Base-by-base conservation (phyloP, 2,113 vertebrate species). In the Hippocampus zosterae region DNA sequence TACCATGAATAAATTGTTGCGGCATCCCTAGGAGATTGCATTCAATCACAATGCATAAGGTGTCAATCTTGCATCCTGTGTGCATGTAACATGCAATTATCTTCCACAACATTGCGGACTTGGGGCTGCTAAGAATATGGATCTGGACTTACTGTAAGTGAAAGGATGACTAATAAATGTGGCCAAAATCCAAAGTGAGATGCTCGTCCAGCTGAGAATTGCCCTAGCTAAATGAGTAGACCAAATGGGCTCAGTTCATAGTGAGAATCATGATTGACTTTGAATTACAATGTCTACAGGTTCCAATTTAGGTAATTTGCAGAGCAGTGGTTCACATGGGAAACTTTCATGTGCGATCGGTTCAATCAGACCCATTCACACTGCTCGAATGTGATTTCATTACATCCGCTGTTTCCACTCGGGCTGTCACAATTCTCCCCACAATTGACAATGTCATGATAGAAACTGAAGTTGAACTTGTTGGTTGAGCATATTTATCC, bases 11-110 rank as follows among this genome's bases (percentile, higher is more conserved):
- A 92, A 85, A 92, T 91, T 93, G 63, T 86, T 80, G 78, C 74
- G 15, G 76, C 75, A 86, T 91, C 88, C 88, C 86, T 86, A 76
- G 75, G 90, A 91, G 92, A 92, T 90, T 90, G 90, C 88, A 90
- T 88, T 91, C 91, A 91, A 91, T 91, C 90, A 91, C 63, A 80
- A 88, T 90, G 87, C 91, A 91, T 91, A 91, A 92, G 91, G 91
- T 92, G 91, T 88, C 90, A 88, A 80, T 79, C 89, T 78, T 75
- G 88, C 76, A 74, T 81, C 86, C 89, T 84, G 86, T 81, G 85
- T 82, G 88, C 83, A 83, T 79, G 74, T 78, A 86, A 83, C 81
- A 84, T 80, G 80, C 85, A 90, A 92, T 92, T 91, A 91, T 87
- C 89, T 88, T 83, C 84, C 84, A 85, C 44, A 83, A 90, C 88